These are phyloP conservation scores for Notospermus geniculatus DNA, from an alignment of 1,140 invertebrate species.

Conservation along the genomic window DNA sequence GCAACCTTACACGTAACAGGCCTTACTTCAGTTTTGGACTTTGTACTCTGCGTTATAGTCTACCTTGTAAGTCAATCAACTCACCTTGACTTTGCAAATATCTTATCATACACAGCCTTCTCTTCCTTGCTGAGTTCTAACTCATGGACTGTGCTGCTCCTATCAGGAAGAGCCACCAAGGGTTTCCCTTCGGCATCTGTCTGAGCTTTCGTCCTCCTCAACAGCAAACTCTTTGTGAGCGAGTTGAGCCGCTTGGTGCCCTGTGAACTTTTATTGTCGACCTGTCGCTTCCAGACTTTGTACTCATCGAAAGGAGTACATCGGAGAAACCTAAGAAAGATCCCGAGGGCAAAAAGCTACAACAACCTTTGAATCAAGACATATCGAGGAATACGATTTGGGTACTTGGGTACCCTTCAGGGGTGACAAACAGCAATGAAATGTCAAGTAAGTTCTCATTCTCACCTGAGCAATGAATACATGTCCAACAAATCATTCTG, in stretches of 20 bases:
- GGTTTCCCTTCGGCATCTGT: conserved; percentile 57
- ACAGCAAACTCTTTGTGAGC: conserved; percentile 75
- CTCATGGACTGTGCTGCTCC: conserved; percentile 58
- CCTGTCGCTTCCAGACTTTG: conserved; percentile 64
- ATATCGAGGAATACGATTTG: background rate
- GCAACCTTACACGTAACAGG: too few relatives aligned
- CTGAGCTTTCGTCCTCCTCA: conserved; percentile 81
- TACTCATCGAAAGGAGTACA: conserved; percentile 86
- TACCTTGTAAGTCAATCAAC: too few relatives aligned
- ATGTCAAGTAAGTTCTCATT: background rate
- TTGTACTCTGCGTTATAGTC: too few relatives aligned
- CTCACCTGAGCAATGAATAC: conserved; percentile 72
- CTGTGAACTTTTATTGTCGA: conserved; percentile 67
- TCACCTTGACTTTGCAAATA: conserved; percentile 49
- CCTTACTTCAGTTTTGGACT: too few relatives aligned
- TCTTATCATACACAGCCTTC: conserved; percentile 66
- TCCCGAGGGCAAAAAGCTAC: background rate
- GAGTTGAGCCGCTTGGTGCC: conserved; percentile 72
- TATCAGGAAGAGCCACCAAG: conserved; percentile 64
- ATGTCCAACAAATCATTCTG: conserved; percentile 91
- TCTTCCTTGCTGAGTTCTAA: conserved; percentile 68
- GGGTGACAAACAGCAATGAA: background rate
- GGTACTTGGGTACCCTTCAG: too few relatives aligned
- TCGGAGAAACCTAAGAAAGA: conserved; percentile 66
- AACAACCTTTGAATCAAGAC: background rate